Percentiles rank a stretch among this genome's conserved stretches.
Conservation (phyloP, 2,797 vertebrate genomes). For the Sternarchorhynchus goeldii region DNA sequence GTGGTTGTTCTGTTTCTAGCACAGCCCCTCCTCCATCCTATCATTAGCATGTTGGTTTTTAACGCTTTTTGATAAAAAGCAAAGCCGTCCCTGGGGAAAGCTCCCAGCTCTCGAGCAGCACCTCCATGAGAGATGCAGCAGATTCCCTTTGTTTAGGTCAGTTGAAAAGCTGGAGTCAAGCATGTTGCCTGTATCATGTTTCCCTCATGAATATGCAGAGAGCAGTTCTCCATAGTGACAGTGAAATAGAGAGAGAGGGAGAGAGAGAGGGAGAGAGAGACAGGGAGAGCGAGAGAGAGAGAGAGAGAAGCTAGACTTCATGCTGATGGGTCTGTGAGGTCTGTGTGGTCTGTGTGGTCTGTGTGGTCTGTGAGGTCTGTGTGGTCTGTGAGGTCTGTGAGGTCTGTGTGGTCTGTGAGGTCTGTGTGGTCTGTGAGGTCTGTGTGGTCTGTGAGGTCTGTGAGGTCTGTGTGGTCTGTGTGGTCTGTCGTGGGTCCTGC, state of each 20-base stretch:
- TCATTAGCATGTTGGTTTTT: constrained; percentile 79
- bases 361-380: background rate
- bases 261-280: constrained; percentile 33
- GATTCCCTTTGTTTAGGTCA: constrained; percentile 68
- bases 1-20: constrained; percentile 12
- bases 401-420: constrained; percentile 50
- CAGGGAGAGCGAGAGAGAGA: too few relatives aligned
- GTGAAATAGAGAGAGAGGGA: constrained; percentile 60
- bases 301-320: background rate
- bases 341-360: too few relatives aligned
- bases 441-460: constrained; percentile 37
- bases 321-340: too few relatives aligned
- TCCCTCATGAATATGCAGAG: constrained; percentile 79
- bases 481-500: constrained; percentile 44
- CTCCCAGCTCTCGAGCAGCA: constrained; percentile 53
- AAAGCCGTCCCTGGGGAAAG: constrained; percentile 67
- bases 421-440: constrained; percentile 49
- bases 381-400: too few relatives aligned
- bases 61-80: constrained; percentile 64
- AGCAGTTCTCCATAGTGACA: constrained; percentile 62
- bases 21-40: constrained; percentile 50
- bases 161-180: constrained; percentile 71
- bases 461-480: too few relatives aligned
- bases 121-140: constrained; percentile 51
- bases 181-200: constrained; percentile 72